Base-by-base conservation (phyloP, 2,888 invertebrate species). In the Nineta flava region DNA sequence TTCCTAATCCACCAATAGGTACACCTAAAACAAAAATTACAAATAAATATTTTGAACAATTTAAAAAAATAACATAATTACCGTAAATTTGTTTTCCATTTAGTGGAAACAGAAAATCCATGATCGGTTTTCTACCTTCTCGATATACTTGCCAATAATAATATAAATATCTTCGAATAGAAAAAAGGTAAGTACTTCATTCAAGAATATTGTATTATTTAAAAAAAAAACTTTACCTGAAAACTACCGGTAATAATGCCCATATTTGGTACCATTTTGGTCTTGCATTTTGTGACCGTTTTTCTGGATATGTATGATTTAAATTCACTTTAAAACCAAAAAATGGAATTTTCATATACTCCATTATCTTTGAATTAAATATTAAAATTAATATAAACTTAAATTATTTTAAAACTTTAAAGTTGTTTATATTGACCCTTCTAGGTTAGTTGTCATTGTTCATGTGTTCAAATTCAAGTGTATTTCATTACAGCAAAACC, bases 31-130 rank as follows among this genome's bases (percentile, higher is more conserved):
- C 45, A 38, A 50, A 45, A 44, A 47, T 51, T 38, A 9, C 17
- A n/a, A 21, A 42, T n/a, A n/a, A 26, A 26, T 45, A 15, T 16
- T 31, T 21, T 35, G 32, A 40, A 42, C 19, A 40, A 19, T 50
- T 15, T 9, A n/a, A 40, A 49, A 13, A 17, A 19, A 5, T 15
- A 46, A 31, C 44, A 13, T 34, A 62, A 72, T 67, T 70, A 80
- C 91, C 91, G 72, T 91, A 92, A 64, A 90, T 90, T 63, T 84
- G 83, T 65, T 84, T 82, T 47, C 85, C 83, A 56, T 74, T 75
- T 57, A 81, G 68, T 64, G 79, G 71, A 56, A 77, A 71, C 46
- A 87, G 62, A 63, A 82, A 87, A 66, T 92, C 88, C 82, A 92
- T 91, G 50, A 87, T 75, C 12, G 83, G 80, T 42, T 74, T 72